Evolutionary conservation across 2,888 invertebrate species (phyloP), one percentile per base, ranked within the genome.

Genomic region (Drosophila rellima): DNA sequence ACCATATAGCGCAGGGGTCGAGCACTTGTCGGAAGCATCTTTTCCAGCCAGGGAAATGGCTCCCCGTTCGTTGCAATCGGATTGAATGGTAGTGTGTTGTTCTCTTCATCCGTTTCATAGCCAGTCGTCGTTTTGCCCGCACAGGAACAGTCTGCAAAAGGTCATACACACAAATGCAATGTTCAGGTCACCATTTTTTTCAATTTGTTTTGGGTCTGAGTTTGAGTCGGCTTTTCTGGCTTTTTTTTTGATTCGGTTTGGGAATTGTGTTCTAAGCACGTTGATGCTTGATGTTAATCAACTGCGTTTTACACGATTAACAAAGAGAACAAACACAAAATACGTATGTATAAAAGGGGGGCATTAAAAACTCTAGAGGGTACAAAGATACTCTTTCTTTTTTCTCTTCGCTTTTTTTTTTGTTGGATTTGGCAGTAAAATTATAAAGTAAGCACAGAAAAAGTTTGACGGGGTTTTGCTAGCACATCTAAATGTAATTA

Each of bases 1-100:
- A 99, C 94, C 90, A 96, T 96, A 91, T 98, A 98, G 79, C 96
- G 95, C 80, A 95, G 94, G 13, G 98, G 98, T 90, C 95, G 95
- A 42, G 96, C 95, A 91, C 95, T 96, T 37, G 94, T 94, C 0
- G 98, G 98, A 78, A 98, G 94, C 73, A 97, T 94, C 81, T 95
- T 94, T 90, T 95, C 95, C 88, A 95, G 94, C 96, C 96, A 96
- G 64, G 96, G 96, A 91, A 96, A 96, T 74, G 95, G 93, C 92
- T 96, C 94, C 18, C 96, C 96, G 88, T 95, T 95, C 63, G 96
- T 95, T 68, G 96, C 95, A 84, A 95, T 94, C 68, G 95, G 95
- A 89, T 95, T 94, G 78, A 94, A 93, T 70, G 94, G 93, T 88
- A 93, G 93, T 75, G 95, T 94, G 90, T 94, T 93, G 92, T 95